phyloP scores from a whole-genome alignment of 2,113 vertebrate genomes.

The Procavia capensis region DNA sequence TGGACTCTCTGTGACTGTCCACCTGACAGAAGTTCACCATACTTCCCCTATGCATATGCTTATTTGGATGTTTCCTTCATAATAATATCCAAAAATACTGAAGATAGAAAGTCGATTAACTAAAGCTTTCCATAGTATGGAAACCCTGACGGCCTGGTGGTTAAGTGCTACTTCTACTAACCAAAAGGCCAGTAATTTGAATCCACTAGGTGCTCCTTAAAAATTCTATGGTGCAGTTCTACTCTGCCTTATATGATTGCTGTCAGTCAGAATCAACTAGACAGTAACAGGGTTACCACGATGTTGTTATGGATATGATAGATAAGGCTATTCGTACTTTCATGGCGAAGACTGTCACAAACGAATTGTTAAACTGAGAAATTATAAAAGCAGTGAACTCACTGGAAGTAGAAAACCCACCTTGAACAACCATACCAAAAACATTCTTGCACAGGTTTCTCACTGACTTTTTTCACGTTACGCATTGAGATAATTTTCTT shows the following conservation, averaged over 20 bases:
- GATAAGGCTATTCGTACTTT: not conserved
- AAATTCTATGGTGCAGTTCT: too few species aligned
- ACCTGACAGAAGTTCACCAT: not conserved
- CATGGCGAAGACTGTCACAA: not conserved
- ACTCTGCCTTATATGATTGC: too few species aligned
- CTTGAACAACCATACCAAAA: not conserved
- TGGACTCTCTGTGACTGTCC: not conserved
- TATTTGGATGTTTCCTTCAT: slow-evolving; percentile 19
- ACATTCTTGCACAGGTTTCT: not conserved
- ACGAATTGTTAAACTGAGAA: not conserved
- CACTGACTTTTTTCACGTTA: not conserved
- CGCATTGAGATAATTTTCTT: not conserved
- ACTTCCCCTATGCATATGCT: not conserved
- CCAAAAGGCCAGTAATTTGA: too few species aligned
- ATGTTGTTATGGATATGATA: not conserved
- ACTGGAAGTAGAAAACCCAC: not conserved
- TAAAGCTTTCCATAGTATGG: not conserved
- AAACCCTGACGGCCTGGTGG: too few species aligned
- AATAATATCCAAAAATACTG: not conserved
- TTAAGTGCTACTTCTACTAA: too few species aligned
- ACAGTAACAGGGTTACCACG: too few species aligned
- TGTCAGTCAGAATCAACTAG: too few species aligned
- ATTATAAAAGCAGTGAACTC: not conserved
- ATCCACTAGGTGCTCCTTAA: too few species aligned
- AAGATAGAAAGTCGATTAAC: not conserved